A percentile compares a stretch with the other conserved stretches of the same genome.
Evolutionary conservation across 92 coral and sea anemone species (phyloP).

Genomic region (Porites evermanni): DNA sequence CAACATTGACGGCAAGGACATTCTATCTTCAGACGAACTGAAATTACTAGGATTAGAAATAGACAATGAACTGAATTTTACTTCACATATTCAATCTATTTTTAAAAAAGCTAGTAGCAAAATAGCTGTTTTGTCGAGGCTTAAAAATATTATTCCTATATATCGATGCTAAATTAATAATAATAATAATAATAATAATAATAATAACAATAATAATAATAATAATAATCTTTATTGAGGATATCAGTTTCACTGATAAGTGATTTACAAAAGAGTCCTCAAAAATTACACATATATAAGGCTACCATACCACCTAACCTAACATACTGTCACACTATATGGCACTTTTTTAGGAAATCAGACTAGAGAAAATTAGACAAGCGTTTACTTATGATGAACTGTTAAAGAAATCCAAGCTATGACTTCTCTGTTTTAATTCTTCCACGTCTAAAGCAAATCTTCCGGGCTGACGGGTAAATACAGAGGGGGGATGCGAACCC

Average conservation of each 20-base stretch:
- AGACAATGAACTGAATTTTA: conserved; percentile 2
- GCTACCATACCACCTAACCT: background rate
- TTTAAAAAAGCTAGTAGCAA: background rate
- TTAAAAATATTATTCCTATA: background rate
- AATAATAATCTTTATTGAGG: too few species aligned
- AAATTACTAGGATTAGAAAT: conserved; percentile 1
- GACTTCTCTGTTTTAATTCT: too few species aligned
- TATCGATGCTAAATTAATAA: background rate
- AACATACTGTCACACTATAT: too few species aligned
- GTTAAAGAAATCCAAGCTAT: background rate
- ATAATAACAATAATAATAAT: too few species aligned
- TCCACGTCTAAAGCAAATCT: too few species aligned
- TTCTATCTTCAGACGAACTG: background rate
- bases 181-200: too few species aligned
- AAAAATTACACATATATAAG: background rate
- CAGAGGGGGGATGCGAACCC: too few species aligned
- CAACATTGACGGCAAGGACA: background rate
- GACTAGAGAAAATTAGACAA: background rate
- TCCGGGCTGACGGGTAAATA: too few species aligned
- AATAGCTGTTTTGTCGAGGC: background rate
- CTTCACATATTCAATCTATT: background rate
- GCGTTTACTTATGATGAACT: background rate
- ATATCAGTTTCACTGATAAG: too few species aligned
- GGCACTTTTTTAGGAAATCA: too few species aligned
- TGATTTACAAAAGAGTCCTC: too few species aligned